These are phyloP conservation scores for Myotis davidii DNA, from an alignment of 2,113 vertebrate genomes.

Conservation along the genomic window DNA sequence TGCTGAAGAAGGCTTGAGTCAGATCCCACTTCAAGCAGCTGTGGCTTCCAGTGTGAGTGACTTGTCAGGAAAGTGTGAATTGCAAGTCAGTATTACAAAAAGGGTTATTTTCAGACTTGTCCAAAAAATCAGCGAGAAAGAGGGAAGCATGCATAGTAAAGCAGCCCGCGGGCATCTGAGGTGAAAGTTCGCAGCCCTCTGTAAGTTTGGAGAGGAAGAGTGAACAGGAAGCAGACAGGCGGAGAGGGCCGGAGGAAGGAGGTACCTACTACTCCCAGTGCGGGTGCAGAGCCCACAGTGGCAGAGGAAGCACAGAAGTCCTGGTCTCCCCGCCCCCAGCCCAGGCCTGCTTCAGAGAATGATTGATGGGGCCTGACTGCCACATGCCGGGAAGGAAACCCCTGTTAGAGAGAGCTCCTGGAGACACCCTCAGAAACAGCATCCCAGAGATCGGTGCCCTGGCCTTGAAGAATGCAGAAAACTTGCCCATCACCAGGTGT, in stretches of 20 bases:
- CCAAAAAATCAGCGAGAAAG: conserved; percentile 68
- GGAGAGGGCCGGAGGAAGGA: background rate
- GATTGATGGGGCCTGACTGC: background rate
- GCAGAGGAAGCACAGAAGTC: background rate
- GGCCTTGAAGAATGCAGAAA: background rate
- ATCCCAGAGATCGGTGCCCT: background rate
- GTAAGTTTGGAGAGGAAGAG: background rate
- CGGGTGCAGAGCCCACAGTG: background rate
- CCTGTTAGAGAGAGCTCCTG: background rate
- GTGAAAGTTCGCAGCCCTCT: background rate
- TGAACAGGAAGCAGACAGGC: background rate
- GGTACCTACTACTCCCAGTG: background rate
- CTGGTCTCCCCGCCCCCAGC: background rate
- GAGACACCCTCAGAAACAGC: background rate
- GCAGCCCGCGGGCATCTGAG: conserved; percentile 27
- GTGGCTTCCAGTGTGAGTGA: conserved; percentile 61
- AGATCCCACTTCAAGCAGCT: conserved; percentile 27
- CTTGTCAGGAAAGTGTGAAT: conserved; percentile 73
- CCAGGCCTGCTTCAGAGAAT: background rate
- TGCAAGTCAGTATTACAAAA: conserved; percentile 67
- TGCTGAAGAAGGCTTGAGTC: conserved; percentile 25
- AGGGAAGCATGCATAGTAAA: conserved; percentile 47
- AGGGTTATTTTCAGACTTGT: conserved; percentile 75
- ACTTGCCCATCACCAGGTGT: background rate
- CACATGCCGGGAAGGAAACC: background rate